Percentiles rank a stretch among this genome's conserved stretches.
Conservation (phyloP, 2,888 invertebrate genomes). For the Rhamnusium bicolor region DNA sequence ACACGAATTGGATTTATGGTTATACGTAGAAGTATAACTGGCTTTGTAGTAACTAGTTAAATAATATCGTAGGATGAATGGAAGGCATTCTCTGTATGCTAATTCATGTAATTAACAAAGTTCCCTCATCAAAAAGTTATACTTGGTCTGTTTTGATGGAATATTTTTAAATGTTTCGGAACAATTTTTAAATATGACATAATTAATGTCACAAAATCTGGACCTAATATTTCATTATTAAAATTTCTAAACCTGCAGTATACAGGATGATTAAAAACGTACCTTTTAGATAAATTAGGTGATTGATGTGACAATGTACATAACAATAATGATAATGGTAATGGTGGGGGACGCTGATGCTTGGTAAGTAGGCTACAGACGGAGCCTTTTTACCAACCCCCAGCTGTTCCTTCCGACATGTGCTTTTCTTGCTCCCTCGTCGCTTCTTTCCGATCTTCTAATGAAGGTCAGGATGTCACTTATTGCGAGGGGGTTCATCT, state of each 20-base stretch:
- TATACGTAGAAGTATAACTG: slow-evolving; percentile 22
- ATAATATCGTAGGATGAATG: not conserved
- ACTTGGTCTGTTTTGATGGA: slow-evolving; percentile 31
- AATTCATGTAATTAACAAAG: slow-evolving; percentile 43
- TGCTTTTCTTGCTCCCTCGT: too few relatives aligned
- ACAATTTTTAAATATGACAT: not conserved
- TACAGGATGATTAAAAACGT: too few relatives aligned
- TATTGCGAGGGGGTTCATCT: too few relatives aligned
- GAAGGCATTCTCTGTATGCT: slow-evolving; percentile 34
- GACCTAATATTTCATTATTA: not conserved
- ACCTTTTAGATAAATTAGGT: too few relatives aligned
- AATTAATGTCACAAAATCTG: not conserved
- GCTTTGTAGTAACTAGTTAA: slow-evolving; percentile 7
- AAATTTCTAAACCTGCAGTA: not conserved
- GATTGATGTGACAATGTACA: too few relatives aligned
- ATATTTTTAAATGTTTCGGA: slow-evolving; percentile 36
- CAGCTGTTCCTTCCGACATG: too few relatives aligned
- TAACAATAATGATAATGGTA: too few relatives aligned
- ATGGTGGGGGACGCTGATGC: too few relatives aligned
- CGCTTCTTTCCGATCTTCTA: too few relatives aligned
- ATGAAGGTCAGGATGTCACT: too few relatives aligned
- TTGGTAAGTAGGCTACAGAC: too few relatives aligned
- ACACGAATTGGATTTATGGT: slow-evolving; percentile 39
- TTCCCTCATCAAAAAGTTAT: slow-evolving; percentile 46
- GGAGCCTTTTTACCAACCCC: too few relatives aligned